Base-by-base conservation (phyloP, 2,888 invertebrate species). In the Margaritifera margaritifera region DNA sequence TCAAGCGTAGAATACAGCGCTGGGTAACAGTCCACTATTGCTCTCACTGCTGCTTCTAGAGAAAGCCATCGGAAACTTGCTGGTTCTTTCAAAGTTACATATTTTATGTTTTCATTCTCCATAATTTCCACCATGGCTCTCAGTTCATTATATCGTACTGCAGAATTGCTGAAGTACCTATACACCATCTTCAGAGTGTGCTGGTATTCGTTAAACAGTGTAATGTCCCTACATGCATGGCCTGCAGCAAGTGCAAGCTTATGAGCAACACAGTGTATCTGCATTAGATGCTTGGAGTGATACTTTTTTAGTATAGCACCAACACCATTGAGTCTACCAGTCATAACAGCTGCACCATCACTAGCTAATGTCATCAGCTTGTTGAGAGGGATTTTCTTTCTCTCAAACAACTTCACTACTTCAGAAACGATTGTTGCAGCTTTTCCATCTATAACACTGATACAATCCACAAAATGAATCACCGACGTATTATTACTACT, bases 241-340 rank as follows among this genome's bases (percentile, higher is more conserved):
- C 66, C 60, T 58, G 71, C 71, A 24, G 75, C 72, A 18, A 77
- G 54, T 20, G 71, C 69, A 8, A 74, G 54, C 22, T 61, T 64
- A 52, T 77, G 71, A 1, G 71, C 68, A 24, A 73, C 66, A 62
- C 73, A 76, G 51, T 76, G 73, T 15, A 71, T 52, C 51, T 72
- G 74, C 4, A 71, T 60, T 25, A 74, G 27, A 5, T 31, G 18
- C 27, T 66, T 66, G 25, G 31, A 64, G n/a, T 56, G 6, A 18
- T 61, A n/a, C 22, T 66, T n/a, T 56, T 54, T 58, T 15, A 71
- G 42, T 25, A 11, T 50, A 0, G 59, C 72, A 53, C 72, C 71
- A 51, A 75, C 71, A 50, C 72, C 65, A 63, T n/a, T n/a, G n/a
- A n/a, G n/a, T n/a, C n/a, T n/a, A n/a, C n/a, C n/a, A n/a, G n/a